These are phyloP conservation scores for Polypterus senegalus DNA, from an alignment of 2,113 vertebrate genomes.

Conservation along the genomic window DNA sequence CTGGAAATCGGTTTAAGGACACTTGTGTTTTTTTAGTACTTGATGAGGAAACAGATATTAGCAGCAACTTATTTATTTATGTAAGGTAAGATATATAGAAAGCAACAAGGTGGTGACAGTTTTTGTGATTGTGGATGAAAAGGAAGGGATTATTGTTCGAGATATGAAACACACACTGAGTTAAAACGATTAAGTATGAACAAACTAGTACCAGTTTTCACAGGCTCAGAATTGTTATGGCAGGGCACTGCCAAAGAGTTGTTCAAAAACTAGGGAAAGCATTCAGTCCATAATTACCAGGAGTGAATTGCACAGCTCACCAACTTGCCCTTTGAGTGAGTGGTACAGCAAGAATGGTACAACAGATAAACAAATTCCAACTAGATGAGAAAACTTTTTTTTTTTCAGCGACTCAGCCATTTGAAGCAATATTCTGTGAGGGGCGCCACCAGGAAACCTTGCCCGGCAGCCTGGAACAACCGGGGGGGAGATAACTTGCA, in stretches of 20 bases:
- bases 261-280: conserved; percentile 10
- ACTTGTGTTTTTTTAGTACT: too few species aligned
- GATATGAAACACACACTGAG: not conserved
- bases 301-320: conserved; percentile 9
- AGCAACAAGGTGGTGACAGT: too few species aligned
- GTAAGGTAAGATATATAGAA: too few species aligned
- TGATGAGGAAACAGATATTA: too few species aligned
- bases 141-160: not conserved
- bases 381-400: conserved; percentile 12
- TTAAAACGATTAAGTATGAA: conserved; percentile 1
- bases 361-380: conserved; percentile 13
- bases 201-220: conserved; percentile 9
- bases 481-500: too few species aligned
- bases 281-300: conserved; percentile 6
- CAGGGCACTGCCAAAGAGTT: conserved; percentile 4
- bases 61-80: too few species aligned
- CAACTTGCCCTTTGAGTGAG: conserved; percentile 6
- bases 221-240: conserved; percentile 7
- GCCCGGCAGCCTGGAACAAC: too few species aligned
- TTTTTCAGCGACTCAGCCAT: conserved; percentile 13
- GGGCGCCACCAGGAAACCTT: too few species aligned
- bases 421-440: conserved; percentile 4
- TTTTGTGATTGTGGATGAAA: conserved; percentile 4
- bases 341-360: conserved; percentile 8
- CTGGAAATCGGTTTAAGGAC: too few species aligned